Evolutionary conservation across 2,888 invertebrate species (phyloP), one percentile per base, ranked within the genome.

Genomic region (Corbicula japonica): DNA sequence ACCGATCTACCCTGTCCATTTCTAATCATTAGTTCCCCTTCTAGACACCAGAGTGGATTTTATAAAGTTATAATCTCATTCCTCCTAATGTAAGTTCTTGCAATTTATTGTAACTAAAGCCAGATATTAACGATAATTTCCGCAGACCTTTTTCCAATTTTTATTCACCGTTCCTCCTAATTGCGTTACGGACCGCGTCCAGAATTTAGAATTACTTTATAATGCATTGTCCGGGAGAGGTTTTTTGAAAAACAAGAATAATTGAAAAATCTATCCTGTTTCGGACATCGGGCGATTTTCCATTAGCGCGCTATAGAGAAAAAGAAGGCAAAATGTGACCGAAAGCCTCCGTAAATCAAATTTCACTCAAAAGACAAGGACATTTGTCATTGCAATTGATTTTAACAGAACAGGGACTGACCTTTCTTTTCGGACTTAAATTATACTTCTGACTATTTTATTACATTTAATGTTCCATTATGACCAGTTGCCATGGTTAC

Each of bases 401-500:
- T 83, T 83, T 78, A 83, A 83, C 83, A 72, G 66, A 61, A 68
- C 50, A 52, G 41, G 35, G 61, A 70, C 52, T 80, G 83, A 83
- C 83, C 83, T 80, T 80, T 80, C 83, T 80, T 83, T 80, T 83
- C 62, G 83, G 77, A 71, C 77, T 83, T 77, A 83, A 83, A 83
- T 83, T 83, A 83, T 83, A 78, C 83, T 75, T 83, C 80, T 80
- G 80, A 77, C 83, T 75, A 83, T 83, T 83, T 83, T 83, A 83
- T 83, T 83, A 83, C 83, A 83, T 83, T 83, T 83, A 80, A 83
- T 80, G 83, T 83, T 83, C 83, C 80, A 83, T 80, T 83, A 83
- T 80, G 80, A 78, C 75, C 77, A 38, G 83, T 83, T 80, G 54
- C 80, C 77, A 72, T 83, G 80, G 80, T 34, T 65, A 83, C 83